These are phyloP conservation scores for Caenorhabditis becei DNA, from an alignment of 2,888 invertebrate genomes.

Conservation along the genomic window DNA sequence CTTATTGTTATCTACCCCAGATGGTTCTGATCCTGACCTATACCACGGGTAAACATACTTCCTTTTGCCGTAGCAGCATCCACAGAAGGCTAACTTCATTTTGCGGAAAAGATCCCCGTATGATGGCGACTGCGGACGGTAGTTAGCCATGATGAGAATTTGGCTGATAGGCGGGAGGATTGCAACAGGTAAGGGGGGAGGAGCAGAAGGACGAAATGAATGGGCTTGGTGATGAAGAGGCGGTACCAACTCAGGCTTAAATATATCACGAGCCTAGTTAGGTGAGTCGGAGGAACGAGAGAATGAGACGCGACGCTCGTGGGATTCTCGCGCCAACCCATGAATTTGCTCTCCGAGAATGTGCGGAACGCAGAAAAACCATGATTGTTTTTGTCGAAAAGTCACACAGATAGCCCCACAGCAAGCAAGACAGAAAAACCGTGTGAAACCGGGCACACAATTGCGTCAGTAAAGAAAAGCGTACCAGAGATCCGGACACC, in stretches of 20 bases:
- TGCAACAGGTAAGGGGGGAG: neutral
- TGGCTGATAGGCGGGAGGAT: neutral
- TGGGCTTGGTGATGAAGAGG: neutral
- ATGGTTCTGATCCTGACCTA: neutral
- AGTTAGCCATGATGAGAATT: neutral
- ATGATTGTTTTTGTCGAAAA: neutral
- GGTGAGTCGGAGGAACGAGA: neutral
- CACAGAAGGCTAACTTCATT: constrained; percentile 1
- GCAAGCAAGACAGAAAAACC: neutral
- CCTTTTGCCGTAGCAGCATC: constrained; percentile 12
- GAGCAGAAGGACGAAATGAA: neutral
- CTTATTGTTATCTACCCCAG: neutral
- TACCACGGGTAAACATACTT: constrained; percentile 2
- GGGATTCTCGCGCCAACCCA: neutral
- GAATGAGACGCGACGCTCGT: neutral
- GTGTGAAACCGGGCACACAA: neutral
- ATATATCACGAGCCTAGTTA: constrained; percentile 1
- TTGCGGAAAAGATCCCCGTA: neutral
- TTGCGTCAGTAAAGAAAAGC: constrained; percentile 1
- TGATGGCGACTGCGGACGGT: neutral
- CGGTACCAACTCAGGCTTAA: neutral
- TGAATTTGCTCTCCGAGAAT: neutral
- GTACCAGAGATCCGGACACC: constrained; percentile 57
- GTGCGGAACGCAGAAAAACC: neutral
- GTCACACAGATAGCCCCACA: neutral